Percentiles rank a stretch among this genome's conserved stretches.
phyloP scores from a whole-genome alignment of 2,797 vertebrate species.

The Aphelocoma californica region DNA sequence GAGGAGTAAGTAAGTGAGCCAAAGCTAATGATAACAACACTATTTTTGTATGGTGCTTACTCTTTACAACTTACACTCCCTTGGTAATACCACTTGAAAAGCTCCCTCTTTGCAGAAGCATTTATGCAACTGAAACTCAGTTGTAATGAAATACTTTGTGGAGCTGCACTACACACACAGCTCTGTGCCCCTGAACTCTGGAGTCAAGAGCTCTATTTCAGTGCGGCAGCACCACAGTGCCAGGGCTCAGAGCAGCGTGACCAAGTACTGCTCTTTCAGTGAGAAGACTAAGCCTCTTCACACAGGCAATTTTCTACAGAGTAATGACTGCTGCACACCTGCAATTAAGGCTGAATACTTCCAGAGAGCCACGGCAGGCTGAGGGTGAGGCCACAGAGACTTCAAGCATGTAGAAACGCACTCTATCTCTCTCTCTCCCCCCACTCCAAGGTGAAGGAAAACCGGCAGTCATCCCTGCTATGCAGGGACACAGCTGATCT shows the following conservation, averaged over 20 bases:
- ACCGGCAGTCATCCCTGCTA: neutral
- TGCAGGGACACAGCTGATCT: neutral
- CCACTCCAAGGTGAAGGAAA: neutral
- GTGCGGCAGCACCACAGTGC: neutral
- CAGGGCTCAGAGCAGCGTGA: neutral
- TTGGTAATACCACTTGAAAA: neutral
- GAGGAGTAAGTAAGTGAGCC: neutral
- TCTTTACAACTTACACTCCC: neutral
- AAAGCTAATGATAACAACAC: slow-evolving; percentile 26
- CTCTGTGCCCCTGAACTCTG: fast-evolving
- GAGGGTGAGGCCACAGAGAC: neutral
- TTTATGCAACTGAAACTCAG: neutral
- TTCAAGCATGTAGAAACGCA: neutral
- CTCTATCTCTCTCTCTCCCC: neutral
- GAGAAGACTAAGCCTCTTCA: neutral
- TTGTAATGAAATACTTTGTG: neutral
- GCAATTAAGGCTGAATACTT: neutral
- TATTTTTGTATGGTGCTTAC: slow-evolving; percentile 23
- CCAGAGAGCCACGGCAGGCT: neutral
- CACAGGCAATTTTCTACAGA: neutral
- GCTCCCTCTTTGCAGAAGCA: neutral
- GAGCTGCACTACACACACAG: neutral
- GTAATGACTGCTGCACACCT: neutral
- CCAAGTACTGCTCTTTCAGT: neutral
- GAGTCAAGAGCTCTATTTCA: neutral